Evolutionary conservation across 2,888 invertebrate species (phyloP).

Genomic region (Platycnemis pennipes): DNA sequence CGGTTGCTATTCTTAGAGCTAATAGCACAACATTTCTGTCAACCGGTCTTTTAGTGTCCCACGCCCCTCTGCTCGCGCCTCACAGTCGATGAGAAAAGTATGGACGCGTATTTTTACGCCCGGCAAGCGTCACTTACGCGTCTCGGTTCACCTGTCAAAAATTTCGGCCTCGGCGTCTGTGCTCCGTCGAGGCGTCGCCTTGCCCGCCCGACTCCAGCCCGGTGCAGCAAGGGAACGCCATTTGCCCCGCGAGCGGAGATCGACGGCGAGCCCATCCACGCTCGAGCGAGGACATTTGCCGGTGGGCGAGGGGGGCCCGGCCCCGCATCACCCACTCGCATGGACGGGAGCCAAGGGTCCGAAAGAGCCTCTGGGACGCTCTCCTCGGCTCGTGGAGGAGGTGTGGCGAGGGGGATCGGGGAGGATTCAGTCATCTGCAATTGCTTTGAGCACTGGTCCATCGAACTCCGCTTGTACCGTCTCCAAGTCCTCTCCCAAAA

Average conservation of each 20-base stretch:
- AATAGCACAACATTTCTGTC: slow-evolving; percentile 32
- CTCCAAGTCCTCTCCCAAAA: too few species aligned
- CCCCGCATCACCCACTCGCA: not conserved
- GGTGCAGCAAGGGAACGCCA: not conserved
- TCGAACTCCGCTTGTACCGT: too few species aligned
- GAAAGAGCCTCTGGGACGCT: not conserved
- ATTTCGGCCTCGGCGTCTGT: not conserved
- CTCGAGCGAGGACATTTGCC: too few species aligned
- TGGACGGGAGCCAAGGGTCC: not conserved
- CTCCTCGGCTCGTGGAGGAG: not conserved
- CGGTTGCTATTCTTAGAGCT: slow-evolving; percentile 31
- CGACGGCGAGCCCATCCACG: too few species aligned
- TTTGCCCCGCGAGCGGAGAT: not conserved
- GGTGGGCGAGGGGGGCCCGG: too few species aligned
- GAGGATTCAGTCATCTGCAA: too few species aligned
- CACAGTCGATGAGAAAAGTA: not conserved
- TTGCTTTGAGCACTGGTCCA: not conserved
- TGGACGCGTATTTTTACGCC: slow-evolving; percentile 17
- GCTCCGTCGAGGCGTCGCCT: not conserved
- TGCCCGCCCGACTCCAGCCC: not conserved
- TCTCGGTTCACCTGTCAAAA: not conserved
- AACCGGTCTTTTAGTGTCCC: slow-evolving; percentile 7
- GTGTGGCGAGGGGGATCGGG: not conserved
- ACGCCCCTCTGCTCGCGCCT: not conserved
- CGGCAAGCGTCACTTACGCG: not conserved